Base-by-base conservation (phyloP, 2,888 invertebrate genomes). In the Epinotia bilunana region DNA sequence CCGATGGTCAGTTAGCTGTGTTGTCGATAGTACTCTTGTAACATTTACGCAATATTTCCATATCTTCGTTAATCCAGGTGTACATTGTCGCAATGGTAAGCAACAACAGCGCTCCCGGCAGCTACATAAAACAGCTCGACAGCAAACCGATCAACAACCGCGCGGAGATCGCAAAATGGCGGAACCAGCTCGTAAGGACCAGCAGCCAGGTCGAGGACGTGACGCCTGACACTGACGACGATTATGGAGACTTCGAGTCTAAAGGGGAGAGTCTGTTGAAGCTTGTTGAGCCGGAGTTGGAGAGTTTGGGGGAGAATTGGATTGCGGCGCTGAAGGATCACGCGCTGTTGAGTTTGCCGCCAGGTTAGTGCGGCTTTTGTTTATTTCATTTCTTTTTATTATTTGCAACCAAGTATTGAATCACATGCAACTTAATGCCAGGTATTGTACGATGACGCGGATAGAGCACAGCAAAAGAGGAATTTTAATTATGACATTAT, bases 41-140 rank as follows among this genome's bases (percentile, higher is more conserved):
- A 49, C 43, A 28, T 72, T 20, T 18, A 18, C 60, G 7, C 6
- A 16, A 49, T 5, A 49, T 49, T 16, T 16, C 49, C 9, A 49
- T 62, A 3, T 20, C 64, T 55, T 65, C 18, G 55, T 53, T 64
- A 49, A 76, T 71, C 4, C 83, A 96, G 96, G 98, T 99, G 0
- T 99, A 99, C 87, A 98, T 99, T 81, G 98, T 99, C 18, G 99
- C 99, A 0, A 98, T 99, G 97, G 96, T 97, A 63, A 96, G 95
- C 81, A 97, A 97, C 86, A 96, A 96, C 77, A 95, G 96, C 73
- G 96, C 96, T 0, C 95, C 96, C 0, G 95, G 95, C 28, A 95
- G 95, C 78, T 91, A 95, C 80, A 91, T 95, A 1, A 92, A 91
- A 69, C 94, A 93, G 62, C 88, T 94, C 0, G 91, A 93, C 81